phyloP scores from a whole-genome alignment of 2,113 vertebrate species.

The Oreocharis arfaki region DNA sequence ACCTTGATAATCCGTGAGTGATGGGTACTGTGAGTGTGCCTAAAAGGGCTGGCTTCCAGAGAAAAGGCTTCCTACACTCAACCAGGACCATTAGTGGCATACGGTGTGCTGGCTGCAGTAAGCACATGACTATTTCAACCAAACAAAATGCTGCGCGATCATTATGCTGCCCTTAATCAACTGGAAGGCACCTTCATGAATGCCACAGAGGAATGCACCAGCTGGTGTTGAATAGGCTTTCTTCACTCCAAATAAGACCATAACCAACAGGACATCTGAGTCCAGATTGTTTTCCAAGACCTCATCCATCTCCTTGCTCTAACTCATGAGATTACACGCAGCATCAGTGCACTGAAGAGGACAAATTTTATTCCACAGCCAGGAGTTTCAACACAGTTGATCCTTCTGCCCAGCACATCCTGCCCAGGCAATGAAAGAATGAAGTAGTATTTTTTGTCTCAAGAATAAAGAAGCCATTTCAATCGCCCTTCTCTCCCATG shows the following conservation, averaged over 20 bases:
- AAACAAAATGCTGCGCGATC: neutral
- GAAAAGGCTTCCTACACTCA: neutral
- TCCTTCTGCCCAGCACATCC: neutral
- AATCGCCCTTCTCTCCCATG: neutral
- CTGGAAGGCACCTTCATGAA: neutral
- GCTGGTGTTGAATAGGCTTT: neutral
- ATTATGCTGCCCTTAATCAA: constrained; percentile 1
- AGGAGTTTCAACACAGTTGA: neutral
- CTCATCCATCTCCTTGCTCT: neutral
- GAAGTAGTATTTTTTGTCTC: neutral
- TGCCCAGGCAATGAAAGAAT: neutral
- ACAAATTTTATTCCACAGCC: neutral
- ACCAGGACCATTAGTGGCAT: neutral
- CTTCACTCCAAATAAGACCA: neutral
- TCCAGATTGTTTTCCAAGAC: neutral
- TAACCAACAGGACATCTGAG: neutral
- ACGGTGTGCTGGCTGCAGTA: neutral
- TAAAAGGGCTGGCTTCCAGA: neutral
- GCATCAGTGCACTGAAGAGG: neutral
- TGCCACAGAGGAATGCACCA: neutral
- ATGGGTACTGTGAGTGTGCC: neutral
- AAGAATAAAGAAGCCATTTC: neutral
- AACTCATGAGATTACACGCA: neutral
- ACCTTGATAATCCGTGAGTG: neutral
- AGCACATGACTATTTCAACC: neutral